Conservation (phyloP, 2,888 invertebrate species). For the Latrodectus hesperus region DNA sequence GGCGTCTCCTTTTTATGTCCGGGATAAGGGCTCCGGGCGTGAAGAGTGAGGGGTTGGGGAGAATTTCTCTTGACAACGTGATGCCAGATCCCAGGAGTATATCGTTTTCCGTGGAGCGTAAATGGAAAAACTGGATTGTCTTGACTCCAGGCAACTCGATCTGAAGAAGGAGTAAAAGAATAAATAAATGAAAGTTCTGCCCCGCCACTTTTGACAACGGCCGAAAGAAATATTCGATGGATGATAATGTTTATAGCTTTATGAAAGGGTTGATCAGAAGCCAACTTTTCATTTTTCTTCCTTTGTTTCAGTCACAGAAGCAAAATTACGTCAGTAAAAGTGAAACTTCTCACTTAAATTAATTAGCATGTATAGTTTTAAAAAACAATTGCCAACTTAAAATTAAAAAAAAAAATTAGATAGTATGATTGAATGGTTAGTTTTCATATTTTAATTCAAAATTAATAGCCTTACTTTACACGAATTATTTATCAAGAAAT, state of each 20-base stretch:
- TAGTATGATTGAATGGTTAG: too few species aligned
- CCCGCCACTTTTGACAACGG: slow-evolving; percentile 2
- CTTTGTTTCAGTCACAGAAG: too few species aligned
- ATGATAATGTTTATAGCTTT: neutral
- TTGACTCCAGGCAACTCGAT: slow-evolving; percentile 16
- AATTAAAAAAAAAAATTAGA: too few species aligned
- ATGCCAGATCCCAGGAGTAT: slow-evolving; percentile 29
- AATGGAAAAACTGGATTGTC: slow-evolving; percentile 61
- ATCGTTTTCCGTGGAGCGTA: slow-evolving; percentile 34
- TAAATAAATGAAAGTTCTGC: neutral
- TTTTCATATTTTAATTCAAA: too few species aligned
- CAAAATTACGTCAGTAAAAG: too few species aligned
- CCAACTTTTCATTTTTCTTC: neutral
- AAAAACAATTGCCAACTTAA: too few species aligned
- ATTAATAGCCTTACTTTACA: too few species aligned
- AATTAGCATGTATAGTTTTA: too few species aligned
- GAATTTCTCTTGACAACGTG: slow-evolving; percentile 39
- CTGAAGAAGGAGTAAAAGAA: neutral
- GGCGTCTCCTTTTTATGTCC: neutral
- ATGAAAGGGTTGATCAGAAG: neutral
- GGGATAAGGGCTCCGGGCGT: neutral
- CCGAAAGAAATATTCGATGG: neutral
- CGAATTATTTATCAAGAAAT: too few species aligned
- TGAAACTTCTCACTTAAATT: too few species aligned
- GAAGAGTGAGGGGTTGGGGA: slow-evolving; percentile 24